phyloP scores from a whole-genome alignment of 2,888 invertebrate species.

The Sicus ferrugineus region DNA sequence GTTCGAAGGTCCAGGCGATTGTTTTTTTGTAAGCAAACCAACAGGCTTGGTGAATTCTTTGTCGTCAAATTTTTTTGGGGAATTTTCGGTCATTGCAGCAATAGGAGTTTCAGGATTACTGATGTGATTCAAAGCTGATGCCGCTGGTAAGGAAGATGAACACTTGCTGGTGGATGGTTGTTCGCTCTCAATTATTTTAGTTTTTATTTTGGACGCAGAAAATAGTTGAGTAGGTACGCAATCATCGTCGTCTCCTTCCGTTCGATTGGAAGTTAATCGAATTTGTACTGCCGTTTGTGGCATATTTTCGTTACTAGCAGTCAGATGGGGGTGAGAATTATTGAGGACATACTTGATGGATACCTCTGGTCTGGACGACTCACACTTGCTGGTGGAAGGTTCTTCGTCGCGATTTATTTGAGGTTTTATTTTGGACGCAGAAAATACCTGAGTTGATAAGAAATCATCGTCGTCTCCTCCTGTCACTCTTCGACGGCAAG shows the following conservation, averaged over 20 bases:
- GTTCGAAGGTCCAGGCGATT: slow-evolving; percentile 17
- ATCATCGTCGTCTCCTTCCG: slow-evolving; percentile 15
- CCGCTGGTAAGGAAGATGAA: slow-evolving; percentile 36
- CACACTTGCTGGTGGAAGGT: slow-evolving; percentile 6
- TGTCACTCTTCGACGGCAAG: neutral
- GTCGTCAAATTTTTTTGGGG: slow-evolving; percentile 15
- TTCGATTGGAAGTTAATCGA: neutral
- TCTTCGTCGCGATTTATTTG: neutral
- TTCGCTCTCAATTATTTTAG: neutral
- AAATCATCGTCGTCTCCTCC: slow-evolving; percentile 18
- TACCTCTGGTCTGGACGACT: slow-evolving; percentile 36
- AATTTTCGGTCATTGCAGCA: neutral
- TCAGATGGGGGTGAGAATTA: slow-evolving; percentile 20
- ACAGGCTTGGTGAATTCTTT: neutral
- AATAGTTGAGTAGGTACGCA: slow-evolving; percentile 33
- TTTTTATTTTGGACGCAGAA: neutral
- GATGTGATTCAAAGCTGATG: neutral
- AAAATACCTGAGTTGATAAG: slow-evolving; percentile 33
- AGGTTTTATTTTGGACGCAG: neutral
- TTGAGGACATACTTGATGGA: neutral
- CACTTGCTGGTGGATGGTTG: slow-evolving; percentile 1
- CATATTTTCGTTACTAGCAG: neutral
- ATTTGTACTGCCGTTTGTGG: no score
- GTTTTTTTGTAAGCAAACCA: neutral
- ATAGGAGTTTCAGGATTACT: slow-evolving; percentile 25